Evolutionary conservation across 1,140 invertebrate species (phyloP).

Genomic region (Sycophaga agraensis): DNA sequence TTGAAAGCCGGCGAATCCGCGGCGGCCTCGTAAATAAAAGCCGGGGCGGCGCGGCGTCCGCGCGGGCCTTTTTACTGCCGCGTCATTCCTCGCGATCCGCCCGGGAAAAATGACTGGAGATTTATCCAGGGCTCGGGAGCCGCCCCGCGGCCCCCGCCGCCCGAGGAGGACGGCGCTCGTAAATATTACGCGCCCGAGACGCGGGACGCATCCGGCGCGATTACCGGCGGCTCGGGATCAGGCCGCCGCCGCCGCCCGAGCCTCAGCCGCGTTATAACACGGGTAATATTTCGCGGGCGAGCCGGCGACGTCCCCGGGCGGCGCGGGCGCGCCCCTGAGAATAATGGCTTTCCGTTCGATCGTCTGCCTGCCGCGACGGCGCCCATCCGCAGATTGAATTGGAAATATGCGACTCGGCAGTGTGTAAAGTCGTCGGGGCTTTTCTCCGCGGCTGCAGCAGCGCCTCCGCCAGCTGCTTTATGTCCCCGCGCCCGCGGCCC

Average conservation of each 20-base stretch:
- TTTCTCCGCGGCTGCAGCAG: conserved; percentile 22
- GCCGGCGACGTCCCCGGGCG: background rate
- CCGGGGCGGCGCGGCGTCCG: no score
- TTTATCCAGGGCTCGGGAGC: background rate
- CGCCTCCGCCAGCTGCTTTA: background rate
- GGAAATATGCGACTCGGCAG: conserved; percentile 47
- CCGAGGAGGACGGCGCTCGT: conserved; percentile 4
- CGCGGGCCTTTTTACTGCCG: conserved; percentile 5
- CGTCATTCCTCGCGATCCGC: conserved; percentile 8
- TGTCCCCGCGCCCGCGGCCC: background rate
- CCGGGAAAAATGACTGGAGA: conserved; percentile 18
- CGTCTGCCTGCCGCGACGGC: conserved; percentile 4
- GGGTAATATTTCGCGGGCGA: conserved; percentile 29
- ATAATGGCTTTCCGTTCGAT: conserved; percentile 47
- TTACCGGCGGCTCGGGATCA: conserved; percentile 14
- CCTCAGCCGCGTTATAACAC: no score
- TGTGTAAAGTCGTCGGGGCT: conserved; percentile 45
- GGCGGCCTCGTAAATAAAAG: conserved; percentile 19
- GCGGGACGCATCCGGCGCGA: conserved; percentile 21
- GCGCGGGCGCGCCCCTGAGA: conserved; percentile 27
- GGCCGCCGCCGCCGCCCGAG: no score
- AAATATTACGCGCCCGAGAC: conserved; percentile 24
- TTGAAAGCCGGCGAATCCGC: no score
- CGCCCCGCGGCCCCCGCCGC: no score
- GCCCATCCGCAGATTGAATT: conserved; percentile 42